A percentile compares a stretch with the other conserved stretches of the same genome.
Evolutionary conservation across 2,113 vertebrate species (phyloP).

Genomic region (Bombycilla garrulus): DNA sequence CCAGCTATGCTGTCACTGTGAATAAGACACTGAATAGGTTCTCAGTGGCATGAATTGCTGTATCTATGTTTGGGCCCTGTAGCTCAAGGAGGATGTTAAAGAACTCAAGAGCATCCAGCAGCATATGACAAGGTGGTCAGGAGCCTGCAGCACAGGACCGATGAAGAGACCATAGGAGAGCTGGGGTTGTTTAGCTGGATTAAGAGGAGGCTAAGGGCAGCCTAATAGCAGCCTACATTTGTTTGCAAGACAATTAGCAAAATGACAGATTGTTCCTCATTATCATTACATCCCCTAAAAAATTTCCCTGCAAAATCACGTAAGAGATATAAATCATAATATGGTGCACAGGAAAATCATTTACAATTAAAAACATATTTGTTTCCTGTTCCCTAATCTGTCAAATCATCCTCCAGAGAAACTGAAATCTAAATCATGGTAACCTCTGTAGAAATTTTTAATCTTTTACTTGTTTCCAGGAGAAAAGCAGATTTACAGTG

Average conservation of each 20-base stretch:
- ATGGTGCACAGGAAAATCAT: neutral
- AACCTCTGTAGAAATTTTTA: neutral
- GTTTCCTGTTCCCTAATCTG: neutral
- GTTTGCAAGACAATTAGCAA: neutral
- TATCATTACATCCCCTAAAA: neutral
- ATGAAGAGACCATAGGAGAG: neutral
- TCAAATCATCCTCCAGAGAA: neutral
- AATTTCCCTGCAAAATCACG: neutral
- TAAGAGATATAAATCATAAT: neutral
- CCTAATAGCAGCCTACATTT: neutral
- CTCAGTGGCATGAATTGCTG: neutral
- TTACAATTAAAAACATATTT: neutral
- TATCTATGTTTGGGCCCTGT: accelerated
- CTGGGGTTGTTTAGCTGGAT: neutral
- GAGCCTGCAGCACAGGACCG: neutral
- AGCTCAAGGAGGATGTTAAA: neutral
- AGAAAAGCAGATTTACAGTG: neutral
- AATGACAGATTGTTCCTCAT: neutral
- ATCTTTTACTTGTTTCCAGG: neutral
- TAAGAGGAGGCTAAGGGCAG: neutral
- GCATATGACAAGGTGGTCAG: neutral
- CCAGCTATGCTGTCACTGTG: neutral
- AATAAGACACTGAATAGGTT: neutral
- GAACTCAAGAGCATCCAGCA: neutral
- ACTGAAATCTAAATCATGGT: neutral